Base-by-base conservation (phyloP, 2,113 vertebrate genomes). In the Zosterops borbonicus region DNA sequence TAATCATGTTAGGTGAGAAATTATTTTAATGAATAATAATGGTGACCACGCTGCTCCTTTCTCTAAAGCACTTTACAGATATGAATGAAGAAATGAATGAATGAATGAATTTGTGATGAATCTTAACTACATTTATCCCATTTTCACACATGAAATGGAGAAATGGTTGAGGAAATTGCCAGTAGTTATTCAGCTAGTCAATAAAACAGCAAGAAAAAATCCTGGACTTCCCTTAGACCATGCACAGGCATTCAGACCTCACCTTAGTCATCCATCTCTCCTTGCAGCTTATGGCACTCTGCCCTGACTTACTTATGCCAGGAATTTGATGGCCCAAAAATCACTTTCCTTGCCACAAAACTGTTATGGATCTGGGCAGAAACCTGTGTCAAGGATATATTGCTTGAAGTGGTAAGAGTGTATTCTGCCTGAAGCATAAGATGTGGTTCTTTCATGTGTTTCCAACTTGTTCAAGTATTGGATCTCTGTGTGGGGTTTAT, bases 1-100 rank as follows among this genome's bases (percentile, higher is more conserved):
- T 98, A 99, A 99, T 90, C 99, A 99, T 4, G 97, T 99, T 93
- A 99, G 99, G 99, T 99, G 98, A 97, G 97, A 47, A 71, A 55
- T 73, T 2, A 21, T 35, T 79, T 55, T 70, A 41, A 49, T 50
- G 27, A 77, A 53, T 27, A 58, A 33, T 77, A 52, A 28, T 31
- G 27, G 46, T 68, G 42, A n/a, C 69, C n/a, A 4, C 12, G 6
- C 33, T 74, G 69, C 68, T 87, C 19, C 16, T n/a, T 76, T 76
- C 63, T 65, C 20, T 42, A 24, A 23, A 67, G 79, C 55, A 25
- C 50, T 75, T 79, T 6, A 21, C 15, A n/a, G 17, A 60, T 50
- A 11, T 5, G 23, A 47, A 20, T 19, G n/a, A 56, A 52, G 5
- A 15, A 56, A 52, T 8, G 44, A 71, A 39, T 31, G 25, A 73